Base-by-base conservation (phyloP, 1,140 invertebrate species). In the Bombus sylvicola region DNA sequence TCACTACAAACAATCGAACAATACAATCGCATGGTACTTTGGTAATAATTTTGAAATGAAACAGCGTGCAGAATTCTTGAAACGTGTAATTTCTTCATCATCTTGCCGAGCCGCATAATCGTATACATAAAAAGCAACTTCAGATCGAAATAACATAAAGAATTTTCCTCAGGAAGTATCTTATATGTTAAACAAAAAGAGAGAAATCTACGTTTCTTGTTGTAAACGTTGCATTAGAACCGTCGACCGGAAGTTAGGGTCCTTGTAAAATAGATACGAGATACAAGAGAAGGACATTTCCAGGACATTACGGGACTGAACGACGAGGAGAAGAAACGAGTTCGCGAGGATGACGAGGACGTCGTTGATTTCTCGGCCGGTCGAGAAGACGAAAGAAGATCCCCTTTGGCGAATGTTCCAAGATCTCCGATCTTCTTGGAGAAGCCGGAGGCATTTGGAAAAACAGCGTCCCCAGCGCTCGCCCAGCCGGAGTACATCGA, bases 361-460 rank as follows among this genome's bases (percentile, higher is more conserved):
- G 78, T 85, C 37, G 86, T 88, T 28, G 88, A 90, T 22, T 71
- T 69, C 22, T 66, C 88, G 39, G 66, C 12, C 22, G 28, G 28
- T 39, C 34, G 22, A 18, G 31, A 53, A n/a, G 57, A 66, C 4
- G 84, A 62, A 18, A 53, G n/a, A 43, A 43, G 9, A 69, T 69
- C 43, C 4, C 37, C 28, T 31, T 74, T 22, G 64, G 5, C 2
- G 47, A 75, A 41, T 47, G 41, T 37, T n/a, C 31, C 64, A 25
- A 18, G 8, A 28, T 43, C 59, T 0, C 25, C 86, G 12, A 57
- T 66, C 28, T 39, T 34, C 10, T 66, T 87, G 57, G 64, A 90
- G 64, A 91, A 91, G 66, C 86, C 87, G 0, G 84, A 90, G 73
- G 25, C 77, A 57, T 90, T 87, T 37, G 89, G 89, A 66, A 86